Percentiles rank a stretch among this genome's conserved stretches.
Conservation (phyloP, 2,888 invertebrate species). For the Encarsia formosa region DNA sequence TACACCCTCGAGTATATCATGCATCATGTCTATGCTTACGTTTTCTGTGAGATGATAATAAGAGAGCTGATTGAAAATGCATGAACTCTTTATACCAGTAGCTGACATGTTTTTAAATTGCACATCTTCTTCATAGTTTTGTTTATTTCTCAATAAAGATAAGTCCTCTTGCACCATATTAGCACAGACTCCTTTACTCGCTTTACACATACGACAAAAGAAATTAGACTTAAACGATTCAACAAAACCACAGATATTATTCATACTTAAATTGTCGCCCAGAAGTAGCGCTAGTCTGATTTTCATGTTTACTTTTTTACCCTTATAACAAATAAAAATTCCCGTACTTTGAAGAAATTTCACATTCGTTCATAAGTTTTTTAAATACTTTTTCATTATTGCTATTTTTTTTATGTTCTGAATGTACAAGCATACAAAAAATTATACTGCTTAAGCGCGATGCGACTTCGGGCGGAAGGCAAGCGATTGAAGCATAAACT, state of each 20-base stretch:
- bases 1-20: conserved; percentile 19
- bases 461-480: conserved; percentile 13
- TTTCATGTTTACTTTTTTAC: not conserved
- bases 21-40: conserved; percentile 27
- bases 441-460: not conserved
- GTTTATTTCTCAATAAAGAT: not conserved
- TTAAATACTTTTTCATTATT: not conserved
- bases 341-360: no score
- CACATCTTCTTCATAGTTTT: not conserved
- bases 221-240: not conserved
- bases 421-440: not conserved
- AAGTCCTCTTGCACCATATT: not conserved
- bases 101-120: not conserved
- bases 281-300: conserved; percentile 9
- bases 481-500: conserved; percentile 19
- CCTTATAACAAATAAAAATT: not conserved
- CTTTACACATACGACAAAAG: not conserved
- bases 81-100: no score
- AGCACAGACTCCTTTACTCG: not conserved
- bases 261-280: conserved; percentile 3
- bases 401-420: conserved; percentile 31
- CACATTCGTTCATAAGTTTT: conserved; percentile 1
- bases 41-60: no score
- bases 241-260: not conserved
- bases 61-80: no score